phyloP scores from a whole-genome alignment of 2,113 vertebrate species.

The Nycticryphes semicollaris region DNA sequence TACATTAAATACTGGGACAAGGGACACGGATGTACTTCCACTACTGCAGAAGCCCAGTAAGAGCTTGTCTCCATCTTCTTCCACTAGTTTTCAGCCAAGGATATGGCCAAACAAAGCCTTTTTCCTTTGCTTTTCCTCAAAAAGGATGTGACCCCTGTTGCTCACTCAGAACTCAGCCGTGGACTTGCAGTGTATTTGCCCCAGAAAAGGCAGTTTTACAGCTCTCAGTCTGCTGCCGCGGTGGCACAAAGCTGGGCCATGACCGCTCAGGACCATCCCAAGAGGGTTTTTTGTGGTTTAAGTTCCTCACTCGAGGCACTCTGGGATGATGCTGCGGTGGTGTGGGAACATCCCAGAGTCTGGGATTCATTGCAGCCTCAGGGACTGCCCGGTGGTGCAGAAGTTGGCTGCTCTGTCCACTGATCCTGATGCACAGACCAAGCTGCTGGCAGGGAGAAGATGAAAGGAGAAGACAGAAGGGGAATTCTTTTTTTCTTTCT shows the following conservation, averaged over 20 bases:
- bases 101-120: not conserved
- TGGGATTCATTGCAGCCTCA: not conserved
- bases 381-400: not conserved
- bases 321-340: rapidly evolving
- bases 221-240: not conserved
- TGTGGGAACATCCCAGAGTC: not conserved
- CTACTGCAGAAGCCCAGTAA: not conserved
- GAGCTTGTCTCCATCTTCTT: not conserved
- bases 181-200: not conserved
- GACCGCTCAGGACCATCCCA: not conserved
- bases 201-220: not conserved
- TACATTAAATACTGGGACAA: not conserved
- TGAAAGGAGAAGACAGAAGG: not conserved
- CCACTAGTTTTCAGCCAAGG: not conserved
- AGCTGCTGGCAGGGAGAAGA: not conserved
- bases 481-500: not conserved
- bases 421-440: not conserved
- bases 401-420: not conserved
- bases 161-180: not conserved
- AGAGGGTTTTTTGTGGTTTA: not conserved
- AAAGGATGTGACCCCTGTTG: not conserved
- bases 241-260: not conserved
- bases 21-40: not conserved
- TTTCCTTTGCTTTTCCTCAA: not conserved
- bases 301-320: not conserved